phyloP scores from a whole-genome alignment of 2,888 invertebrate genomes.

The Tetropium fuscum region DNA sequence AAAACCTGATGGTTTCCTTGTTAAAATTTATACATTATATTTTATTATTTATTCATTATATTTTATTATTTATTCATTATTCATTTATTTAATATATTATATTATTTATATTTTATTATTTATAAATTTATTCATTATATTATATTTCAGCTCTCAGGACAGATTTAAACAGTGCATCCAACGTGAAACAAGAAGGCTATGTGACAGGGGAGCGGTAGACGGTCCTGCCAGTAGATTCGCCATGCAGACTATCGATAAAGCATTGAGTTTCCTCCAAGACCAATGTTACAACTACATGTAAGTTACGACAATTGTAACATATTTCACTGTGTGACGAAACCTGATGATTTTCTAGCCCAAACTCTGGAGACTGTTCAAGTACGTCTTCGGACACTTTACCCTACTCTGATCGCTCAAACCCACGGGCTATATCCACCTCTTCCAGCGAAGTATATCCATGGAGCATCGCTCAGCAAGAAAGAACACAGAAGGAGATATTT shows the following conservation, averaged over 20 bases:
- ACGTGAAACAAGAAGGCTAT: conserved; percentile 67
- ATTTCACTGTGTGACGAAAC: not conserved
- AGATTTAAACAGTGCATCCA: conserved; percentile 72
- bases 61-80: too few species aligned
- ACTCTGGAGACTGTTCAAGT: conserved; percentile 67
- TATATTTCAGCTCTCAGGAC: conserved; percentile 68
- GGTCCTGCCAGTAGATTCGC: conserved; percentile 70
- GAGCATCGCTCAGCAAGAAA: conserved; percentile 54
- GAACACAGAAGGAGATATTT: conserved; percentile 49
- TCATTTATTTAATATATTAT: too few species aligned
- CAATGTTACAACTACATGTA: conserved; percentile 73
- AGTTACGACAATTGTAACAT: too few species aligned
- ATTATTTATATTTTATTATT: too few species aligned
- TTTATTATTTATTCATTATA: too few species aligned
- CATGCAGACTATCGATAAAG: conserved; percentile 70
- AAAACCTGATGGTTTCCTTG: too few species aligned
- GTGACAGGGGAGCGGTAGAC: conserved; percentile 66
- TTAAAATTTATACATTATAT: too few species aligned
- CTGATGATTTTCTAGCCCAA: conserved; percentile 65
- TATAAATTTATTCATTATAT: not conserved
- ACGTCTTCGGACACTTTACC: conserved; percentile 48
- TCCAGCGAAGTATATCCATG: conserved; percentile 62
- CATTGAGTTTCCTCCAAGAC: conserved; percentile 71
- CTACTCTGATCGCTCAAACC: conserved; percentile 50
- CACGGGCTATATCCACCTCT: conserved; percentile 54